Percentiles rank a stretch among this genome's conserved stretches.
These are phyloP conservation scores for Salpingus planirostris DNA, from an alignment of 2,888 invertebrate genomes.

Conservation along the genomic window DNA sequence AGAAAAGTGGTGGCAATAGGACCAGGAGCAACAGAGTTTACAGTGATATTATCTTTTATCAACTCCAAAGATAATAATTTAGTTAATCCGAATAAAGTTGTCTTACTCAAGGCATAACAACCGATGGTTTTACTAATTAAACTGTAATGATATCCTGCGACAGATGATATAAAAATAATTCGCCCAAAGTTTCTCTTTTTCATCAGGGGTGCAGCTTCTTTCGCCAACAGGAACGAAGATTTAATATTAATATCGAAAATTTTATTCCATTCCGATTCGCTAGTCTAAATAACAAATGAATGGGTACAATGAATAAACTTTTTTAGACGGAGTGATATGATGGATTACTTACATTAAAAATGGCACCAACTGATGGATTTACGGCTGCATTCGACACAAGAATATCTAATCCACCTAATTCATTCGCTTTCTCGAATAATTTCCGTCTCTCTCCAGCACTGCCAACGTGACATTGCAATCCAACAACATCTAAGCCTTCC, in stretches of 20 bases:
- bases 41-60: constrained; percentile 75
- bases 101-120: constrained; percentile 89
- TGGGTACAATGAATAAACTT: constrained; percentile 49
- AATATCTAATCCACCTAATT: constrained; percentile 85
- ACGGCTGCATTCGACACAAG: constrained; percentile 93
- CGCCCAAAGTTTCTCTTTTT: constrained; percentile 69
- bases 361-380: constrained; percentile 73
- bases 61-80: constrained; percentile 73
- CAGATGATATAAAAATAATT: constrained; percentile 82
- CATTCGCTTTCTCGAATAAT: constrained; percentile 55
- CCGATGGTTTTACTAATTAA: too few relatives aligned
- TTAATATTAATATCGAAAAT: constrained; percentile 95
- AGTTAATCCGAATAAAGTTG: constrained; percentile 79
- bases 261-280: constrained; percentile 86
- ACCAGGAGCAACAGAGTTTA: constrained; percentile 91
- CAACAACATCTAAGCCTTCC: constrained; percentile 52
- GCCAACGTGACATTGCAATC: constrained; percentile 84
- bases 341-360: constrained; percentile 54
- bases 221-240: constrained; percentile 73
- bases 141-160: too few relatives aligned
- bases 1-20: constrained; percentile 88
- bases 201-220: constrained; percentile 79
- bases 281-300: too few relatives aligned
- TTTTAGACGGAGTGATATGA: constrained; percentile 4
- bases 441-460: constrained; percentile 70